These are phyloP conservation scores for Didymodactylos carnosus DNA, from an alignment of 2,888 invertebrate genomes.

Conservation along the genomic window DNA sequence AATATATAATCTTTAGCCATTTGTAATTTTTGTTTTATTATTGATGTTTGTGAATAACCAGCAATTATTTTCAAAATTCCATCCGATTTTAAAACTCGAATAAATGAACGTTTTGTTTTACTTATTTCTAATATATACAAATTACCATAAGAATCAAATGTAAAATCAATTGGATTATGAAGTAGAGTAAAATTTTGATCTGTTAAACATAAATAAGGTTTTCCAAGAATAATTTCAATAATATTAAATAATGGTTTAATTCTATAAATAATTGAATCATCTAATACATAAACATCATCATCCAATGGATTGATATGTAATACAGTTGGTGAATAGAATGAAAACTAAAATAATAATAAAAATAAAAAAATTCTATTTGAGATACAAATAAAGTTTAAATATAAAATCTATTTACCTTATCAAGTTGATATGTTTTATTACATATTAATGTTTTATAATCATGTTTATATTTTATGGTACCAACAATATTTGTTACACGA, in stretches of 20 bases:
- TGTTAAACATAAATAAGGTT: slow-evolving; percentile 68
- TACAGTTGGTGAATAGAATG: slow-evolving; percentile 92
- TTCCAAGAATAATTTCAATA: slow-evolving; percentile 75
- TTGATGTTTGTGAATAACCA: too few relatives aligned
- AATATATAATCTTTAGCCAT: too few relatives aligned
- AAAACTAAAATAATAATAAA: slow-evolving; percentile 45
- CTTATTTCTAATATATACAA: slow-evolving; percentile 74
- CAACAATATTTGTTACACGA: slow-evolving; percentile 59
- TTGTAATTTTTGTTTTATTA: too few relatives aligned
- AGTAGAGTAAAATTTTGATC: slow-evolving; percentile 71
- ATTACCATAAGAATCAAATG: slow-evolving; percentile 74
- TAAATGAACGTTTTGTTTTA: slow-evolving; percentile 42
- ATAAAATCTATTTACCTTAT: too few relatives aligned
- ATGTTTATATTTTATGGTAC: slow-evolving; percentile 74
- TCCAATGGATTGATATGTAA: slow-evolving; percentile 78
- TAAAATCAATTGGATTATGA: slow-evolving; percentile 57
- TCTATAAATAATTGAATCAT: slow-evolving; percentile 42
- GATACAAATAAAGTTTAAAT: too few relatives aligned
- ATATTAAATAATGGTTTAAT: slow-evolving; percentile 46
- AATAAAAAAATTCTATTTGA: too few relatives aligned
- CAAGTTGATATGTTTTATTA: background rate
- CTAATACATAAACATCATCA: slow-evolving; percentile 79
- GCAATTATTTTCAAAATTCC: too few relatives aligned
- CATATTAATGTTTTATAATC: slow-evolving; percentile 46
- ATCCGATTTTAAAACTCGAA: slow-evolving; percentile 35